A percentile compares a stretch with the other conserved stretches of the same genome.
Evolutionary conservation across 2,888 invertebrate species (phyloP).

Genomic region (Hypsopygia costalis): DNA sequence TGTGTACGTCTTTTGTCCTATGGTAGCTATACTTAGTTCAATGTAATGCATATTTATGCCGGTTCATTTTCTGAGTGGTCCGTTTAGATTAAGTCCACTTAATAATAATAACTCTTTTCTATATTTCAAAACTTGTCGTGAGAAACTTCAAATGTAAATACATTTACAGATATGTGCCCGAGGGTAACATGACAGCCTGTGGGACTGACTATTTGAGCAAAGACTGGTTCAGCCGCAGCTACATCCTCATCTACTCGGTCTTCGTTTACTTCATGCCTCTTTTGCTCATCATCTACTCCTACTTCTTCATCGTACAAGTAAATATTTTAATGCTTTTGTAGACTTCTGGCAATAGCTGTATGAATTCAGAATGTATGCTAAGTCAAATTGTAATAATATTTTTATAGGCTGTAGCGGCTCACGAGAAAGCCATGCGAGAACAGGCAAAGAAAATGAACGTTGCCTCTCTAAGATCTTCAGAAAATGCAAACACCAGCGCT

Average conservation of each 20-base stretch:
- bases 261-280: constrained; percentile 90
- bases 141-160: too few relatives aligned
- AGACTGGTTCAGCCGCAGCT: constrained; percentile 88
- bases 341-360: background rate
- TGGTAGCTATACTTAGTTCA: too few relatives aligned
- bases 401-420: constrained; percentile 87
- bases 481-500: constrained; percentile 88
- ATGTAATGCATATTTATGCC: too few relatives aligned
- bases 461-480: constrained; percentile 89
- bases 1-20: too few relatives aligned
- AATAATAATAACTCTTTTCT: too few relatives aligned
- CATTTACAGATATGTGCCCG: constrained; percentile 89
- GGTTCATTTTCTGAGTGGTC: too few relatives aligned
- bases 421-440: constrained; percentile 92
- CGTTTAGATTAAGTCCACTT: too few relatives aligned
- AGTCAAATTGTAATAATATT: constrained; percentile 7
- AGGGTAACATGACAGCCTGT: constrained; percentile 96
- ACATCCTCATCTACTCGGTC: constrained; percentile 88
- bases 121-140: too few relatives aligned
- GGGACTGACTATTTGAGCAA: constrained; percentile 92
- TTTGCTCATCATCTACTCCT: constrained; percentile 90
- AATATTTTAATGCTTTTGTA: constrained; percentile 2
- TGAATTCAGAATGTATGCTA: background rate
- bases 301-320: constrained; percentile 92
- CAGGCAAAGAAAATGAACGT: constrained; percentile 98